Evolutionary conservation across 2,113 vertebrate genomes (phyloP).

Genomic region (Bubo bubo): DNA sequence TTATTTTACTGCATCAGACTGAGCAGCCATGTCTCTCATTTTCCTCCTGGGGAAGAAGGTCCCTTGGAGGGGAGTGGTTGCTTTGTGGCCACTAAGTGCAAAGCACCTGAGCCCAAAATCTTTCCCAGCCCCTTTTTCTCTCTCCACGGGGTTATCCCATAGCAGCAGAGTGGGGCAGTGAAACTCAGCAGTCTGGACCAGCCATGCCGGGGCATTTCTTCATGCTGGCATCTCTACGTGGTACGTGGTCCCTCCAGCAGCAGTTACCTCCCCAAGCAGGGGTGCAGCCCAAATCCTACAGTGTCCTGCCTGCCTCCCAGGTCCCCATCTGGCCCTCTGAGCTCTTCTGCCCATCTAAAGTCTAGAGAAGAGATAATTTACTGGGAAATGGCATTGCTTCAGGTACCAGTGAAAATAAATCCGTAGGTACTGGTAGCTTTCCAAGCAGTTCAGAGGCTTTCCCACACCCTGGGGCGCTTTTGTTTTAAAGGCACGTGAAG

Average conservation of each 20-base stretch:
- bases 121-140: neutral
- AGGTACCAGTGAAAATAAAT: neutral
- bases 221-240: neutral
- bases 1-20: neutral
- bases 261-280: neutral
- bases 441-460: neutral
- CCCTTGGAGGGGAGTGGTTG: fast-evolving
- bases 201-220: neutral
- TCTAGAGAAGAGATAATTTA: neutral
- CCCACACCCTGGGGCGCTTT: neutral
- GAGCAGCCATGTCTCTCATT: neutral
- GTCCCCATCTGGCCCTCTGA: neutral
- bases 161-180: neutral
- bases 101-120: neutral
- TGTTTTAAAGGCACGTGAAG: neutral
- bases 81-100: neutral
- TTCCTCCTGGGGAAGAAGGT: neutral
- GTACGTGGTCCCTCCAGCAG: neutral
- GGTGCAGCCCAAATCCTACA: neutral
- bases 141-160: fast-evolving
- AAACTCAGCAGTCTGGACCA: neutral
- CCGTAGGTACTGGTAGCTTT: neutral
- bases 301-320: neutral
- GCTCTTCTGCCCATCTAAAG: neutral
- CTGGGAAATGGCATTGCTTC: neutral